Conservation (phyloP, 1,140 invertebrate genomes). For the Sesamia nonagrioides region DNA sequence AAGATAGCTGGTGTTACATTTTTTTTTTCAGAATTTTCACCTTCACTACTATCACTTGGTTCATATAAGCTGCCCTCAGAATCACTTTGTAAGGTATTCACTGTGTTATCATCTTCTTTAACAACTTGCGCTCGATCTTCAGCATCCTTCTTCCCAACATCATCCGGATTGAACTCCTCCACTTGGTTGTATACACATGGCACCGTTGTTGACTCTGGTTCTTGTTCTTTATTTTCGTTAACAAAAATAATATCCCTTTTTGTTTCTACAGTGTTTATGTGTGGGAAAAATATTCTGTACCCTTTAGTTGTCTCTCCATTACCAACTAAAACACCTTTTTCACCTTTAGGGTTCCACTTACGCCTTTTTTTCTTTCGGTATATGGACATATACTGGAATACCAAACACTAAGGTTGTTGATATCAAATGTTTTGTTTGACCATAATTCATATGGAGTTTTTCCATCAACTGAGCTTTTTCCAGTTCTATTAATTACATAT, state of each 20-base stretch:
- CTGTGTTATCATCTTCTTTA: no score
- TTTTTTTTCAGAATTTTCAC: no score
- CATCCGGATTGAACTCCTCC: no score
- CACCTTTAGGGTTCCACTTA: slow-evolving; percentile 66
- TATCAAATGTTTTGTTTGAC: slow-evolving; percentile 55
- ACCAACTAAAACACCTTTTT: slow-evolving; percentile 66
- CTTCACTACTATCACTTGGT: no score
- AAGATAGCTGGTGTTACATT: no score
- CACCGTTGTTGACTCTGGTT: no score
- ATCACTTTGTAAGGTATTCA: no score
- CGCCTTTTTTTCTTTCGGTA: slow-evolving; percentile 67
- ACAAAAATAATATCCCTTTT: background rate
- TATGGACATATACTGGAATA: slow-evolving; percentile 64
- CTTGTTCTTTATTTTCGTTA: background rate
- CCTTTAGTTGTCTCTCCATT: slow-evolving; percentile 60
- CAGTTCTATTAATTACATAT: slow-evolving; percentile 6
- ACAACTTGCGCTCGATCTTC: no score
- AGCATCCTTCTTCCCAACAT: no score
- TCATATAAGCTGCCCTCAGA: no score
- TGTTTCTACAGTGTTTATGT: background rate
- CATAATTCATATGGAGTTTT: slow-evolving; percentile 75
- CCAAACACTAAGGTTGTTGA: slow-evolving; percentile 68
- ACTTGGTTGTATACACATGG: no score
- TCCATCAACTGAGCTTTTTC: background rate
- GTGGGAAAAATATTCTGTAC: slow-evolving; percentile 42